A percentile compares a stretch with the other conserved stretches of the same genome.
These are phyloP conservation scores for Notoglanidium macrostoma DNA, from an alignment of 2,797 vertebrate genomes.

Conservation along the genomic window DNA sequence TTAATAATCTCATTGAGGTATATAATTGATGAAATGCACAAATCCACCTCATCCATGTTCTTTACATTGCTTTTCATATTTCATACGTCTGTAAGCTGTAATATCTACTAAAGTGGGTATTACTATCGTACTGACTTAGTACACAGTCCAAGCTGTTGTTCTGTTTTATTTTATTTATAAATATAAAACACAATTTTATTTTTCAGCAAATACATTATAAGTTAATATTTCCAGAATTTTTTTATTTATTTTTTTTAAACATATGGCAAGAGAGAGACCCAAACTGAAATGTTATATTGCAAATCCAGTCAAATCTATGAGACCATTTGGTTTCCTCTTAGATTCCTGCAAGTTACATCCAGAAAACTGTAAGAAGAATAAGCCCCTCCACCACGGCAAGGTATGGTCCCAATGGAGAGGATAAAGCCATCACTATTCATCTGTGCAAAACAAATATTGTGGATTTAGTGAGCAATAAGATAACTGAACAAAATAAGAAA, in stretches of 20 bases:
- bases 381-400: not conserved
- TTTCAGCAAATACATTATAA: too few species aligned
- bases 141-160: too few species aligned
- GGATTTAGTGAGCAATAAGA: not conserved
- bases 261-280: not conserved
- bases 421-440: accelerated
- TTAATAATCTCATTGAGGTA: too few species aligned
- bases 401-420: not conserved
- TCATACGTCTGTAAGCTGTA: too few species aligned
- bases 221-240: too few species aligned
- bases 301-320: not conserved
- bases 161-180: too few species aligned
- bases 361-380: not conserved
- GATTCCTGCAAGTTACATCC: not conserved
- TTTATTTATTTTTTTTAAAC: not conserved
- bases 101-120: too few species aligned
- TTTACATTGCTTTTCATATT: too few species aligned
- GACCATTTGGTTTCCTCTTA: not conserved
- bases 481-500: not conserved
- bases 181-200: too few species aligned
- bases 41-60: too few species aligned
- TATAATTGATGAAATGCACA: too few species aligned
- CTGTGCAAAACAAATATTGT: not conserved
- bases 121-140: too few species aligned
- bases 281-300: not conserved